Evolutionary conservation across 2,888 invertebrate genomes (phyloP).

Genomic region (Lordiphosa andalusiaca): DNA sequence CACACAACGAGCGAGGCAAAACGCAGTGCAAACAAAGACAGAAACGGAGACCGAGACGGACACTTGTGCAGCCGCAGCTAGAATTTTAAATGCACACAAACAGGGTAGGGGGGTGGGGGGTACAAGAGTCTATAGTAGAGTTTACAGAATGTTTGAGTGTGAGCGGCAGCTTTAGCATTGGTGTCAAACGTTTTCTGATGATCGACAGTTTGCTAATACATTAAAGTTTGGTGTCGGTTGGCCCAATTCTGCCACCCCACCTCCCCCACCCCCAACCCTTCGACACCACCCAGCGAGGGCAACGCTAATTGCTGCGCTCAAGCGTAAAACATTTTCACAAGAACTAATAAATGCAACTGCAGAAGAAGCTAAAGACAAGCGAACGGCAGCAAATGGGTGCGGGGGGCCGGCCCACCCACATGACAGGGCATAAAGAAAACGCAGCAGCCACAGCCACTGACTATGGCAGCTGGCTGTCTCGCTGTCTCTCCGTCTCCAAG

Average conservation of each 20-base stretch:
- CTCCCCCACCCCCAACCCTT: not conserved
- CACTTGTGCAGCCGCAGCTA: slow-evolving; percentile 56
- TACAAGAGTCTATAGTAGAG: not conserved
- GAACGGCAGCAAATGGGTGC: not conserved
- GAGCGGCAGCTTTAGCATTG: too few relatives aligned
- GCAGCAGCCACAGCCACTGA: slow-evolving; percentile 12
- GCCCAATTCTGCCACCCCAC: not conserved
- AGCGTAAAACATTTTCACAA: slow-evolving; percentile 42
- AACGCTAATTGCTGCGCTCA: slow-evolving; percentile 42
- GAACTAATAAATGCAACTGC: slow-evolving; percentile 45
- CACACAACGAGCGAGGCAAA: slow-evolving; percentile 53
- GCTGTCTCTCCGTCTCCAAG: slow-evolving; percentile 16
- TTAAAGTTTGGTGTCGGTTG: not conserved
- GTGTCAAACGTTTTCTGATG: slow-evolving; percentile 52
- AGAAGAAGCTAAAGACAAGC: slow-evolving; percentile 17
- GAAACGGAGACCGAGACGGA: slow-evolving; percentile 63
- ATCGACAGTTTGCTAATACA: slow-evolving; percentile 26
- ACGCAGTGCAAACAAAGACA: slow-evolving; percentile 63
- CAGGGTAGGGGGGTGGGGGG: too few relatives aligned
- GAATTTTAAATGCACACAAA: slow-evolving; percentile 30
- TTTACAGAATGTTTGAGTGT: too few relatives aligned
- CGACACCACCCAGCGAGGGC: slow-evolving; percentile 2
- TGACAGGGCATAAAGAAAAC: slow-evolving; percentile 24
- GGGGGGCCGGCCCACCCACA: slow-evolving; percentile 16
- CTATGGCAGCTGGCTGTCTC: slow-evolving; percentile 18